Percentiles rank a stretch among this genome's conserved stretches.
These are phyloP conservation scores for Heterochromis multidens DNA, from an alignment of 2,113 vertebrate species.

Conservation along the genomic window DNA sequence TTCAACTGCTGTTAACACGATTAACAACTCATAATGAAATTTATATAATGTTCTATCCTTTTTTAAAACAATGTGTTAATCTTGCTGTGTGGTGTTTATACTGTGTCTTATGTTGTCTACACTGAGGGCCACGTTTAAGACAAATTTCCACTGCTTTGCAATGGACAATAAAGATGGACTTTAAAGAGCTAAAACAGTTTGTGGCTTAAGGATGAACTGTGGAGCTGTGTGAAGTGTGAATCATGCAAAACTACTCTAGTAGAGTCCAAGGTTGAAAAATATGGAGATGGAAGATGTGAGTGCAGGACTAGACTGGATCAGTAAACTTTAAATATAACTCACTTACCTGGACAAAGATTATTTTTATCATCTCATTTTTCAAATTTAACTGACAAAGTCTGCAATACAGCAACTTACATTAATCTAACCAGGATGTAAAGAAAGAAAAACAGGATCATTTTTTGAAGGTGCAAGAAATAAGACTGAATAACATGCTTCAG, in stretches of 20 bases:
- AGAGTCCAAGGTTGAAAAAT: background rate
- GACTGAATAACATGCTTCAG: accelerated
- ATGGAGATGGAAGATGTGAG: too few species aligned
- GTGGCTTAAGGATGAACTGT: background rate
- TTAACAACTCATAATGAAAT: too few species aligned
- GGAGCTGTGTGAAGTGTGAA: background rate
- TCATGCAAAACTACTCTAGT: background rate
- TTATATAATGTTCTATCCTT: too few species aligned
- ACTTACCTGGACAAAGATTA: background rate
- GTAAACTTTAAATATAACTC: background rate
- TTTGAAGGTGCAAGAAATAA: background rate
- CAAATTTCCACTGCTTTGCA: too few species aligned
- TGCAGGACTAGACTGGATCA: too few species aligned
- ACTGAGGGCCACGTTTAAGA: too few species aligned
- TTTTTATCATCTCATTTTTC: background rate
- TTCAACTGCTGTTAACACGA: too few species aligned
- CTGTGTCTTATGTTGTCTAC: too few species aligned
- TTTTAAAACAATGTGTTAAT: too few species aligned
- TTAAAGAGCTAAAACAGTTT: too few species aligned
- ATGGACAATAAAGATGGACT: too few species aligned
- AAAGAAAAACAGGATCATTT: background rate
- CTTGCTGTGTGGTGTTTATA: too few species aligned
- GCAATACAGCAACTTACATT: background rate
- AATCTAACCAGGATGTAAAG: background rate
- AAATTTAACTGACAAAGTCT: background rate